Percentiles rank a stretch among this genome's conserved stretches.
Evolutionary conservation across 2,797 vertebrate species (phyloP).

Genomic region (Cygnus olor): DNA sequence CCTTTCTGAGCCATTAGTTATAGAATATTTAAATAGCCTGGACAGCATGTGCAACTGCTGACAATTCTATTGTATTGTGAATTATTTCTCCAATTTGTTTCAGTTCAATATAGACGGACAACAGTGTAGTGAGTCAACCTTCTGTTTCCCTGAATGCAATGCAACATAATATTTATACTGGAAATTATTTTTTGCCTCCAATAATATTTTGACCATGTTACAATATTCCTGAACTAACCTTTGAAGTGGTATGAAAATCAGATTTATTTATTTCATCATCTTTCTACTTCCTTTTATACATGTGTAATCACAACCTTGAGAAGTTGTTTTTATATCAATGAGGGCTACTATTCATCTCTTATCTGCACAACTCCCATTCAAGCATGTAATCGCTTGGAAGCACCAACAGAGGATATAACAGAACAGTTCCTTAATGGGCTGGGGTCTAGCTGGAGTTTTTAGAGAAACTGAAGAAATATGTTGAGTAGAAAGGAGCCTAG

Average conservation of each 20-base stretch:
- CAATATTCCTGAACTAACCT: conserved; percentile 30
- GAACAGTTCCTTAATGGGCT: background rate
- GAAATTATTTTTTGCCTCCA: conserved; percentile 35
- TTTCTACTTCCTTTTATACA: background rate
- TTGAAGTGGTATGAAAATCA: background rate
- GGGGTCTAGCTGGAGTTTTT: background rate
- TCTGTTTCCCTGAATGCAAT: conserved; percentile 61
- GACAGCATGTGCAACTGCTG: conserved; percentile 70
- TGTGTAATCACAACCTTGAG: background rate
- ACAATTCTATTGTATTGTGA: conserved; percentile 74
- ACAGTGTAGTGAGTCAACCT: conserved; percentile 61
- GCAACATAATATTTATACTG: background rate
- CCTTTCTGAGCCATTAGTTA: conserved; percentile 77
- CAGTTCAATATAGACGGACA: conserved; percentile 65
- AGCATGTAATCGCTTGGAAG: background rate
- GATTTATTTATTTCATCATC: background rate
- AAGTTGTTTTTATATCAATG: background rate
- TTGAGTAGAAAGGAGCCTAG: background rate
- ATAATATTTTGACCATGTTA: conserved; percentile 26
- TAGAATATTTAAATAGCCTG: conserved; percentile 76
- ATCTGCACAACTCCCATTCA: background rate
- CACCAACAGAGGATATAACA: background rate
- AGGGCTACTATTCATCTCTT: background rate
- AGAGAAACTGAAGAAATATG: background rate
- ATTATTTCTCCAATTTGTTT: conserved; percentile 77